Base-by-base conservation (phyloP, 1,140 invertebrate genomes). In the Drosophila albomicans region DNA sequence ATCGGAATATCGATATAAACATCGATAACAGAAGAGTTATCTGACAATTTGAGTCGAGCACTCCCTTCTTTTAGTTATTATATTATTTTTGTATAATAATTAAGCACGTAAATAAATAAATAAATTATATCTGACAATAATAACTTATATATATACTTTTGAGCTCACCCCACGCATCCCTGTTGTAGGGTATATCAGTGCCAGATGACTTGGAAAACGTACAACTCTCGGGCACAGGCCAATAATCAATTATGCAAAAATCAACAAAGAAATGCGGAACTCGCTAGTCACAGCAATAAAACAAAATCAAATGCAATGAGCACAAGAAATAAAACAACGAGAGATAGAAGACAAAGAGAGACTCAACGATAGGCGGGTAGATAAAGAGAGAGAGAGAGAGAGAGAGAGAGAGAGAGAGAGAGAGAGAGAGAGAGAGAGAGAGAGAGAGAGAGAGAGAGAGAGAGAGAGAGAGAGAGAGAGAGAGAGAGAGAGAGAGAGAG, bases 221-320 rank as follows among this genome's bases (percentile, higher is more conserved):
- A 43, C 38, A 64, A 68, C 57, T 73, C 45, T 57, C 8, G 65
- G 62, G 52, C 69, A 54, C 45, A 71, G 65, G 46, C 74, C 77
- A 80, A 80, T 86, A 86, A 85, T 85, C 78, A 86, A 87, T 86
- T 87, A 86, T 87, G 82, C 75, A 81, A 86, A 84, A 65, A 72
- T 54, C 30, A 72, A 76, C 63, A 79, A 68, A 64, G 46, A 48
- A 77, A 84, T 61, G 66, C 76, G 63, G 77, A 79, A 79, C 51
- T 68, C 57, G 76, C 76, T 67, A 79, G 75, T 82, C 75, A 82
- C 75, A 82, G 81, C 76, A 79, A 84, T 84, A 71, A 82, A 75
- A 71, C 32, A 61, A 84, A 82, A 84, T 72, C 38, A 79, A 82
- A 76, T 79, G 72, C 65, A 71, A 57, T 61, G 30, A 56, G 51